Base-by-base conservation (phyloP, 1,140 invertebrate genomes). In the Sweltsa coloradensis region DNA sequence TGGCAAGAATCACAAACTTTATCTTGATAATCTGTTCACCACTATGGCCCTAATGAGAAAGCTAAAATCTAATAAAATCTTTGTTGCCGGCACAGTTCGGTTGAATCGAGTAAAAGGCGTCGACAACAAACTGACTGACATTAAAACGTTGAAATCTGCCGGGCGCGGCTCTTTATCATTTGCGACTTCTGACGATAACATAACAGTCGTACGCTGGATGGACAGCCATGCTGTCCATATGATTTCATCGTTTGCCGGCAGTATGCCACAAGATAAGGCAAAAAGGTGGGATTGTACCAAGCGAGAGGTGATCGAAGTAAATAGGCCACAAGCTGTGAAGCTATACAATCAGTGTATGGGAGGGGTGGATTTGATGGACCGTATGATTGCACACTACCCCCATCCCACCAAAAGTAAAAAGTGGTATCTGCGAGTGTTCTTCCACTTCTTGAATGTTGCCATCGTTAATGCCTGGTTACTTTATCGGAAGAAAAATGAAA, bases 21-120 rank as follows among this genome's bases (percentile, higher is more conserved):
- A 53, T 53, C 60, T 61, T 47, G 61, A 67, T 49, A 66, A 62
- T 53, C 63, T 51, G 50, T 68, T 63, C 49, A 51, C 53, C 52
- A 16, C 36, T 19, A 16, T 37, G 4, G 18, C 36, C 23, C 23
- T 37, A 11, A 4, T 37, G 5, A 16, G 36, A 9, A 9, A 37
- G 18, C 36, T 37, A 16, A 16, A 37, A 22, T 37, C 36, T 19
- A 19, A 22, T 37, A 22, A 37, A 16, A 37, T 37, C 18, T 37
- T 5, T 5, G 36, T 37, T 19, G 36, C 23, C 5, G 11, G 4
- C 23, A 37, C 36, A 37, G 18, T 37, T 16, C 36, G 11, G 16
- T 22, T 22, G 23, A 37, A 37, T 22, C 18, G 36, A 37, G 36
- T 37, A 11, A 16, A 16, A n/a, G n/a, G n/a, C n/a, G n/a, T n/a